Conservation (phyloP, 92 coral and sea anemone species). For the Nematostella vectensis region DNA sequence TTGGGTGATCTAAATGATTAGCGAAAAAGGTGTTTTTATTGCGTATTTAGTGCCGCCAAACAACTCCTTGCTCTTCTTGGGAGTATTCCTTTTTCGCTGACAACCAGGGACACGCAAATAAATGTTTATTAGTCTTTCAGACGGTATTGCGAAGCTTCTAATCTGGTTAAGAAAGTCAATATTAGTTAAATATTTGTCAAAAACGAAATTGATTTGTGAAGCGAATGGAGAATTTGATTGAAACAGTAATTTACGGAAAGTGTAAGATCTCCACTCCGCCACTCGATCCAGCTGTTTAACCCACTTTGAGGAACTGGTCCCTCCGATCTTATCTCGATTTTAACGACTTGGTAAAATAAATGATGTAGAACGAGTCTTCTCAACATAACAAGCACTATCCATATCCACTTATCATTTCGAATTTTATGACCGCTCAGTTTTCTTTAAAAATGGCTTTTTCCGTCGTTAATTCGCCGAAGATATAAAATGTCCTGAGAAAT, state of each 20-base stretch:
- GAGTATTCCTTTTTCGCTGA: no score
- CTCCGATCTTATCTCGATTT: slow-evolving; percentile 1
- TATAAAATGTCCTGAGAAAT: slow-evolving; percentile 1
- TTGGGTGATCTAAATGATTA: no score
- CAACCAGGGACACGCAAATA: background rate
- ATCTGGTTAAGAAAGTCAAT: slow-evolving; percentile 18
- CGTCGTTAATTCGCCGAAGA: background rate
- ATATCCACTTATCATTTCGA: background rate
- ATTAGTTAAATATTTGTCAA: slow-evolving; percentile 27
- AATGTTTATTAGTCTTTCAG: slow-evolving; percentile 27
- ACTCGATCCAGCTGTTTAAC: background rate
- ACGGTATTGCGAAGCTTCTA: slow-evolving; percentile 10
- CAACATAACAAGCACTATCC: no score
- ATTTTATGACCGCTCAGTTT: background rate
- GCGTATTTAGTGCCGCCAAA: no score
- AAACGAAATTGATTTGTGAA: slow-evolving; percentile 11
- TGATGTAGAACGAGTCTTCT: background rate
- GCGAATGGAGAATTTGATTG: slow-evolving; percentile 8
- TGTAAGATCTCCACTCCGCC: background rate
- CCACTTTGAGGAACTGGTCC: background rate
- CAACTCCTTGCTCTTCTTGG: no score
- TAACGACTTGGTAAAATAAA: background rate
- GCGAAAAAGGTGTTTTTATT: no score
- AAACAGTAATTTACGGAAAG: slow-evolving; percentile 3
- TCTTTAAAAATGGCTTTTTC: background rate